Conservation (phyloP, 2,888 invertebrate genomes). For the Parelbella ahira region DNA sequence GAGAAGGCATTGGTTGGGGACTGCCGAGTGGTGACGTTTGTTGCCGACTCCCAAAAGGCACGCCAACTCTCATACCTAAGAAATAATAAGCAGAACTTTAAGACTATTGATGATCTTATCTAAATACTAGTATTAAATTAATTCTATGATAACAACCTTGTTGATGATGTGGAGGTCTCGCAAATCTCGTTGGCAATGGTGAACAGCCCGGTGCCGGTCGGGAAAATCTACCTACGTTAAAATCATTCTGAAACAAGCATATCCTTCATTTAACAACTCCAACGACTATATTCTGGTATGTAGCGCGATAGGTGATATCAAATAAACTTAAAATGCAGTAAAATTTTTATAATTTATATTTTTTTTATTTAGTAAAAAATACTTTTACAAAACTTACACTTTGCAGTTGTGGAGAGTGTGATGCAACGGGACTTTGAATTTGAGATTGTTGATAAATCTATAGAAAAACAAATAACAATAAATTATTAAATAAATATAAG, state of each 20-base stretch:
- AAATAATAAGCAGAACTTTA: too few species aligned
- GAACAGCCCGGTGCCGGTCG: conserved; percentile 70
- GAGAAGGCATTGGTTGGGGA: conserved; percentile 74
- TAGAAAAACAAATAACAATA: conserved; percentile 32
- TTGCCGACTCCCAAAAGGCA: conserved; percentile 62
- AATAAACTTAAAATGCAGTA: too few species aligned
- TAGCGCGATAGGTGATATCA: too few species aligned
- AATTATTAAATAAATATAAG: background rate
- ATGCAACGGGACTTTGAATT: conserved; percentile 72
- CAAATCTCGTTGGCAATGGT: conserved; percentile 64
- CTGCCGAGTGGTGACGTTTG: conserved; percentile 75
- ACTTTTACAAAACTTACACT: too few species aligned
- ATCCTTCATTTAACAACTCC: too few species aligned
- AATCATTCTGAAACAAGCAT: conserved; percentile 49
- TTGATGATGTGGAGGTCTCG: conserved; percentile 70
- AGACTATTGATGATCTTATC: too few species aligned
- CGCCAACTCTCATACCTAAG: conserved; percentile 71
- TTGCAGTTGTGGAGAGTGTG: conserved; percentile 73
- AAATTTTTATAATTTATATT: too few species aligned
- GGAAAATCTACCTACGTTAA: conserved; percentile 59
- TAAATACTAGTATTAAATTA: too few species aligned
- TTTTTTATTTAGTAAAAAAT: too few species aligned
- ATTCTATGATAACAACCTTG: conserved; percentile 65
- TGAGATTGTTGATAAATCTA: conserved; percentile 76
- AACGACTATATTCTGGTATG: too few species aligned